Evolutionary conservation across 2,797 vertebrate species (phyloP), one percentile per base, ranked within the genome.

Genomic region (Pantherophis vulpinus): DNA sequence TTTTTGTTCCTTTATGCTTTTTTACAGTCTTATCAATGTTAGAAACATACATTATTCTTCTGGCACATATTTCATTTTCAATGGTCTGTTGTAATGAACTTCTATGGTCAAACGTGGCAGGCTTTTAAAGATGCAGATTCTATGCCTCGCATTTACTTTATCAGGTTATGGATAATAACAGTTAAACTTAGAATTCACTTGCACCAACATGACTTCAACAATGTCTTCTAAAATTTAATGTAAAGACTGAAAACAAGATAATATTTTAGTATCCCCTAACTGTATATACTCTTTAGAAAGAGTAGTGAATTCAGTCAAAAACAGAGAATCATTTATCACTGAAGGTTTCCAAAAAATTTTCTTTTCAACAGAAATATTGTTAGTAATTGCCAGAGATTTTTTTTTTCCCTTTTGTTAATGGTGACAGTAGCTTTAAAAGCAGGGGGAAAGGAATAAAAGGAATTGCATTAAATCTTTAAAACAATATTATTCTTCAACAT

Each of bases 241-340:
- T 11, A 94, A 74, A 91, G 14, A 58, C 37, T 83, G 12, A 91
- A 60, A 58, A 8, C 2, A 29, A 74, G 58, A 25, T n/a, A n/a
- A 88, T 51, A 79, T 66, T 60, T 54, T 25, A 18, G 55, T 86
- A 58, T 2, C 1, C 0, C 29, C 13, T 66, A 32, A 92, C 91
- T 42, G 74, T 18, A 13, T 74, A 16, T 5, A 74, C 51, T 42
- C 56, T 20, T 16, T 8, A 23, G 6, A 25, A 4, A 13, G 13
- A 42, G 10, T 86, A 94, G 92, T 70, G 93, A n/a, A 16, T 11
- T 88, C 61, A 87, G 56, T 88, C 0, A 87, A 92, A 60, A 93
- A 87, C 4, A 92, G 93, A 90, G 37, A 93, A n/a, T 60, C 90
- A 51, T 5, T 94, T 58, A 70, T 91, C 94, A 90, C 27, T 93